Base-by-base conservation (phyloP, 2,113 vertebrate genomes). In the Scytalopus superciliaris region DNA sequence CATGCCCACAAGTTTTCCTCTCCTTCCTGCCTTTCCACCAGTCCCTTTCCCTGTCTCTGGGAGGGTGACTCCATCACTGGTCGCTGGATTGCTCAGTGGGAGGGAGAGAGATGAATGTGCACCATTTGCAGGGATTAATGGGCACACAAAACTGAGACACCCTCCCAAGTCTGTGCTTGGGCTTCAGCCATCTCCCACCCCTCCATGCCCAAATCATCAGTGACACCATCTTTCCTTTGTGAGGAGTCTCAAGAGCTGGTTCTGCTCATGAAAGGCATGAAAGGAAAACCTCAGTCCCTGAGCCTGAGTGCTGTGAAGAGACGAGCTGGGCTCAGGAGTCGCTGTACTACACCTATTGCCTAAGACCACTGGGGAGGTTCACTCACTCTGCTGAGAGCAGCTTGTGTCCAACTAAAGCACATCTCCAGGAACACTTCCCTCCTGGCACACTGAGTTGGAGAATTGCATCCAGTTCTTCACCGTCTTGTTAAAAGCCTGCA, bases 351-450 rank as follows among this genome's bases (percentile, higher is more conserved):
- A 44, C 9, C 42, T 77, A 37, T 45, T 76, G 27, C 37, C 63
- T 59, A 7, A 62, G 28, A 64, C 15, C 19, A 6, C 73, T 1
- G 0, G 24, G 27, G 52, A 60, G 30, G 27, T 40, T 45, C 22
- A 5, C 27, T 35, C 22, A 14, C 33, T 85, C 25, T 77, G 49
- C 67, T 78, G 85, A 49, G 45, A 90, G 52, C 42, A 92, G 28
- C 50, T 33, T 27, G 53, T 94, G 75, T 81, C 69, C 73, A 76
- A 68, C 85, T 88, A 25, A 35, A 84, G 37, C 57, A 28, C 1
- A 1, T 33, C 70, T 14, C 27, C 79, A 81, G 68, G 45, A 74
- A 9, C 0, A 0, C 50, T n/a, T 55, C 35, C 25, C 27, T 68
- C 9, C 39, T 66, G 63, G 52, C 47, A 80, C 37, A 30, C 2